phyloP scores from a whole-genome alignment of 2,113 vertebrate genomes.

The Rhinopomastus cyanomelas region DNA sequence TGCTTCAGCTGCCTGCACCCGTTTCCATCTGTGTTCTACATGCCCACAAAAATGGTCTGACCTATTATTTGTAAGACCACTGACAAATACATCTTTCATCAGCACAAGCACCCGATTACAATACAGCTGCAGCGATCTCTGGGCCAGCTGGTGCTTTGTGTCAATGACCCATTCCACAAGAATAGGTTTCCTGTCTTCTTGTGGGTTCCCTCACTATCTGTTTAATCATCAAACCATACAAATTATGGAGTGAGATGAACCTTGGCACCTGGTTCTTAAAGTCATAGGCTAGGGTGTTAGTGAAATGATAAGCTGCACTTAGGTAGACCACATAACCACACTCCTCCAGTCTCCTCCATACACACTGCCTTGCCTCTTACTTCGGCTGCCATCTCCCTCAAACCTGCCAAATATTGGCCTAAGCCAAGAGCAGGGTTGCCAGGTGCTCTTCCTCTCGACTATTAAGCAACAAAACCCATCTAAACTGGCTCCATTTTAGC shows the following conservation, averaged over 20 bases:
- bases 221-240: constrained; percentile 41
- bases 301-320: not conserved
- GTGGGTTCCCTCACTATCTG: constrained; percentile 19
- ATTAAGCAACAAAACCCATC: not conserved
- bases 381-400: not conserved
- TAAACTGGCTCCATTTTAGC: not conserved
- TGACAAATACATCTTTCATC: constrained; percentile 49
- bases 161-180: constrained; percentile 32
- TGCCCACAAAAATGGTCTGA: constrained; percentile 38
- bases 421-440: not conserved
- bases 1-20: not conserved
- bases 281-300: not conserved
- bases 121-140: not conserved
- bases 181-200: not conserved
- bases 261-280: not conserved
- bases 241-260: not conserved
- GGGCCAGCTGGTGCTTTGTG: constrained; percentile 52
- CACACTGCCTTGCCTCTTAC: not conserved
- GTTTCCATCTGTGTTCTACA: constrained; percentile 22
- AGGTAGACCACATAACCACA: not conserved
- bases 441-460: not conserved
- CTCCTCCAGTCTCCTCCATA: not conserved
- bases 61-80: constrained; percentile 43
- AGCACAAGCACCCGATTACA: constrained; percentile 52
- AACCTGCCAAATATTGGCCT: not conserved